phyloP scores from a whole-genome alignment of 2,113 vertebrate species.

The Myxocyprinus asiaticus region DNA sequence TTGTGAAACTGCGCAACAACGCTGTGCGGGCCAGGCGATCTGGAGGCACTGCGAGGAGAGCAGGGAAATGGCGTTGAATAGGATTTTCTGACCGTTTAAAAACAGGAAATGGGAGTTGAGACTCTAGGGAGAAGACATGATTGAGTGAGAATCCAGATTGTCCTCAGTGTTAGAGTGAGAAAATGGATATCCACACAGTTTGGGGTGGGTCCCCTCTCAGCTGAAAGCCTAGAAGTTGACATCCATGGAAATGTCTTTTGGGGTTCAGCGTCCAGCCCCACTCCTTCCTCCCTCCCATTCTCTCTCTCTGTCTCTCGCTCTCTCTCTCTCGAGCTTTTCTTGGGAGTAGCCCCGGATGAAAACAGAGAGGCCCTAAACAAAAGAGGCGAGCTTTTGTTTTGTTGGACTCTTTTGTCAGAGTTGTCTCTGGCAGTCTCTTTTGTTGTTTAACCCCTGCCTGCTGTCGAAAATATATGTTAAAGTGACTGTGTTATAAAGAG shows the following conservation, averaged over 20 bases:
- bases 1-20: constrained; percentile 53
- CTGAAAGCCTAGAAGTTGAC: background rate
- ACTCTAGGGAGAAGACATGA: constrained; percentile 63
- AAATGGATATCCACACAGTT: constrained; percentile 16
- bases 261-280: constrained; percentile 8
- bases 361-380: constrained; percentile 44
- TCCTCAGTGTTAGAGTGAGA: constrained; percentile 2
- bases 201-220: background rate
- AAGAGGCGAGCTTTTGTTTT: constrained; percentile 43
- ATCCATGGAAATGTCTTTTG: constrained; percentile 48
- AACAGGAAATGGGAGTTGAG: constrained; percentile 71
- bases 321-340: constrained; percentile 6
- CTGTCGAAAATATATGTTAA: no score
- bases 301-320: constrained; percentile 12
- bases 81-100: constrained; percentile 49
- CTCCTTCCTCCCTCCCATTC: background rate
- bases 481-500: no score
- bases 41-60: constrained; percentile 18
- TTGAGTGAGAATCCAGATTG: constrained; percentile 65
- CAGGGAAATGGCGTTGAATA: constrained; percentile 43
- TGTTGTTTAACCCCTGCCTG: no score
- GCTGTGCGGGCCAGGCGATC: constrained; percentile 50
- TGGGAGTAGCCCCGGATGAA: constrained; percentile 36
- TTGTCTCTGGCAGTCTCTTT: background rate
- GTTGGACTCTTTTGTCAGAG: background rate